These are phyloP conservation scores for Reinhardtius hippoglossoides DNA, from an alignment of 2,113 vertebrate species.

Conservation along the genomic window DNA sequence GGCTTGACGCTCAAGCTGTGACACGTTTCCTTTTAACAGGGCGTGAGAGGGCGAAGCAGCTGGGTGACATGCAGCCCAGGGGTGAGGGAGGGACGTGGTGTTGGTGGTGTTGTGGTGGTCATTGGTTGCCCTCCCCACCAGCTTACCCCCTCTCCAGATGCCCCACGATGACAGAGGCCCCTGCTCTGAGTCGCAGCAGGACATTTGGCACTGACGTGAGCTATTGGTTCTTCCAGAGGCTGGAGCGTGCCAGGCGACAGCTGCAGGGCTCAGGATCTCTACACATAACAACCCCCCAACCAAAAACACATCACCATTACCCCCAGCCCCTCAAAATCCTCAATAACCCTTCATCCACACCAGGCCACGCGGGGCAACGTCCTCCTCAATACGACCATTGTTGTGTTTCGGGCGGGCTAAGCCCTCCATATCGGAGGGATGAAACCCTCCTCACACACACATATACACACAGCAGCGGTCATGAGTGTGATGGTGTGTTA, in stretches of 20 bases:
- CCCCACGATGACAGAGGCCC: conserved; percentile 63
- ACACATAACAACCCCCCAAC: conserved; percentile 63
- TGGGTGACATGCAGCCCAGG: conserved; percentile 45
- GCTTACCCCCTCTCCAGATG: conserved; percentile 57
- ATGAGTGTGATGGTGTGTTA: conserved; percentile 51
- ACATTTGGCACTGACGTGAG: conserved; percentile 86
- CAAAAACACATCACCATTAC: conserved; percentile 13
- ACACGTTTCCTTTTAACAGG: conserved; percentile 44
- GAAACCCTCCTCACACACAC: conserved; percentile 33
- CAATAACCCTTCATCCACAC: conserved; percentile 62
- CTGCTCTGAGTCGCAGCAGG: conserved; percentile 79
- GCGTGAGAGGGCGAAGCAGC: conserved; percentile 48
- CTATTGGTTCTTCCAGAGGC: conserved; percentile 85
- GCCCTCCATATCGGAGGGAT: conserved; percentile 63
- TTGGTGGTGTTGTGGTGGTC: conserved; percentile 19
- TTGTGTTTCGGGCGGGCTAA: conserved; percentile 59
- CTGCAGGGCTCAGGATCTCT: conserved; percentile 83
- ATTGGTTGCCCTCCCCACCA: not conserved
- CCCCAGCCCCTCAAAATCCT: conserved; percentile 48
- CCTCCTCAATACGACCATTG: conserved; percentile 78
- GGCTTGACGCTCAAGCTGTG: not conserved
- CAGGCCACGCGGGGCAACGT: conserved; percentile 77
- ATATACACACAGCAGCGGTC: conserved; percentile 29
- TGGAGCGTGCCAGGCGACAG: conserved; percentile 90
- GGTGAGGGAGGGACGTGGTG: conserved; percentile 2